Conservation (phyloP, 2,113 vertebrate genomes). For the Capreolus pygargus region DNA sequence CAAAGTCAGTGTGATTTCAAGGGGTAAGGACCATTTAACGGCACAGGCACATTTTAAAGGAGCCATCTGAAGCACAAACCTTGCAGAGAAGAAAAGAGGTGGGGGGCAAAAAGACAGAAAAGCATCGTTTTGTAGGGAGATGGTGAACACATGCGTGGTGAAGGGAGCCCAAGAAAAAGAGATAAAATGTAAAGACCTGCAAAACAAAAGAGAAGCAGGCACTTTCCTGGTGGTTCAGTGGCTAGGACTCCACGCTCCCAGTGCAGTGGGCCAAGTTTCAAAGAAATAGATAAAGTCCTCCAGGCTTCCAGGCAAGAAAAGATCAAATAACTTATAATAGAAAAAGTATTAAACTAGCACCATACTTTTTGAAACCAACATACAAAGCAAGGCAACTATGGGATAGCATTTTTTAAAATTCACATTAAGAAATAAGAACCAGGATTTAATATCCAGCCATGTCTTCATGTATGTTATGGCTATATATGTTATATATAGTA, state of each 20-base stretch:
- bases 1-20: neutral
- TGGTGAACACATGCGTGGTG: neutral
- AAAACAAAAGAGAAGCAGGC: neutral
- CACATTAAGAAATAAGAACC: neutral
- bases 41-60: neutral
- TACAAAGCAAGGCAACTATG: neutral
- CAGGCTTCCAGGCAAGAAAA: neutral
- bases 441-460: neutral
- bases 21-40: neutral
- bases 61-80: neutral
- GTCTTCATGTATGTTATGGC: neutral
- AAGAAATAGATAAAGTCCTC: neutral
- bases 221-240: neutral
- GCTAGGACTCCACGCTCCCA: neutral
- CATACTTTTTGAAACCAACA: neutral
- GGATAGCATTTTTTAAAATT: neutral
- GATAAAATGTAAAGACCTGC: neutral
- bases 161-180: neutral
- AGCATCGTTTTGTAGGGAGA: neutral
- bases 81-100: neutral
- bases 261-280: neutral
- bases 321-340: neutral
- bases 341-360: neutral
- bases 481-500: neutral
- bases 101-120: neutral